A percentile compares a stretch with the other conserved stretches of the same genome.
These are phyloP conservation scores for Amblyteles armatorius DNA, from an alignment of 2,888 invertebrate species.

Conservation along the genomic window DNA sequence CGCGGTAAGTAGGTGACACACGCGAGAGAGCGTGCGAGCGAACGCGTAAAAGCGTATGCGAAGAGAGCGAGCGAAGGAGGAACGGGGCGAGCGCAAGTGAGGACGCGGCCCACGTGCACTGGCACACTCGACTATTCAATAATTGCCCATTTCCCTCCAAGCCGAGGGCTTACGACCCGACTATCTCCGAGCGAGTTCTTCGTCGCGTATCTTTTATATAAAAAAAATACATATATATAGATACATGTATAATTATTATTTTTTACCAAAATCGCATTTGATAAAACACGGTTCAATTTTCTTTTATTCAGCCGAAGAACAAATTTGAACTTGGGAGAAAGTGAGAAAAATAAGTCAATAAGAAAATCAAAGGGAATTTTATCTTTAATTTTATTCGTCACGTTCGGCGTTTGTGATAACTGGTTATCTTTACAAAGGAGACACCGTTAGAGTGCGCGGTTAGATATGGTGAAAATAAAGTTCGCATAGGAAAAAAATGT, in stretches of 20 bases:
- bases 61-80: slow-evolving; percentile 39
- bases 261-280: neutral
- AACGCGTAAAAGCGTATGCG: slow-evolving; percentile 38
- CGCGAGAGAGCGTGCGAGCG: slow-evolving; percentile 51
- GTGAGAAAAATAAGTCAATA: too few species aligned
- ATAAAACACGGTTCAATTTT: too few species aligned
- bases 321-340: too few species aligned
- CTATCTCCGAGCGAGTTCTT: slow-evolving; percentile 41
- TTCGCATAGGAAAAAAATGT: neutral
- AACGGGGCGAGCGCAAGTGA: slow-evolving; percentile 33
- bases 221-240: neutral
- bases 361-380: too few species aligned
- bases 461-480: neutral
- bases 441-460: neutral
- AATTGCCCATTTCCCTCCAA: slow-evolving; percentile 75
- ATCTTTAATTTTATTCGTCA: neutral
- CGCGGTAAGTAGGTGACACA: slow-evolving; percentile 69
- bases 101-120: slow-evolving; percentile 71
- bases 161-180: slow-evolving; percentile 38
- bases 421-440: neutral
- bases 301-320: too few species aligned
- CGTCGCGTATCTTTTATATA: slow-evolving; percentile 15
- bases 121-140: slow-evolving; percentile 69
- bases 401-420: neutral
- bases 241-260: neutral